Evolutionary conservation across 2,113 vertebrate species (phyloP), one percentile per base, ranked within the genome.

Genomic region (Eonycteris spelaea): DNA sequence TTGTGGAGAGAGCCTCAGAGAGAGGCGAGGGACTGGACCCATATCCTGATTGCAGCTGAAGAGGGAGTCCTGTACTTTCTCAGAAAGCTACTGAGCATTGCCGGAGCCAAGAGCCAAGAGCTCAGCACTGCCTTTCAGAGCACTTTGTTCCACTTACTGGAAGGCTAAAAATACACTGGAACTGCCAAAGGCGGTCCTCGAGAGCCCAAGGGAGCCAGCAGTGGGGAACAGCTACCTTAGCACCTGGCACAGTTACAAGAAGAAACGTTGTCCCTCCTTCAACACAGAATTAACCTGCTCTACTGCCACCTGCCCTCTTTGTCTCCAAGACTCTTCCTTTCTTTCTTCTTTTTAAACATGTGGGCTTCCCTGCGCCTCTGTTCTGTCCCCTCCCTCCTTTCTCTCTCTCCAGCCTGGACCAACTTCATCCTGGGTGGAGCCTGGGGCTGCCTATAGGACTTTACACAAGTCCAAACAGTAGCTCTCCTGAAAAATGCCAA

Each of bases 151-250:
- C 82, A 95, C 88, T 97, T 97, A 88, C 94, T 43, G 28, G 48
- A 95, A 93, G 90, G 59, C 95, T 97, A 96, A 98, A 98, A 97
- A 97, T 96, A 97, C 30, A 40, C 80, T 75, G 73, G 85, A 67
- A 68, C 85, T 75, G 85, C 95, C 86, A 55, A 84, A 86, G 95
- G 70, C 87, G 43, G 91, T 79, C 92, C 86, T 88, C 4, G 2
- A 67, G 89, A 91, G 77, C 91, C 82, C 95, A 45, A 59, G 77
- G 85, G 91, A 96, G 80, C 59, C 22, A 1, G 48, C 28, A 16
- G 45, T 28, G 59, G 30, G 43, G 79, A 77, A 57, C 12, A 10
- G 86, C 35, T 40, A 92, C 30, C 94, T 78, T 33, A 45, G 84
- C 82, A 94, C 91, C 91, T 78, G 75, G 67, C 43, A 45, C 75